Evolutionary conservation across 2,113 vertebrate species (phyloP), one percentile per base, ranked within the genome.

Genomic region (Lathamus discolor): DNA sequence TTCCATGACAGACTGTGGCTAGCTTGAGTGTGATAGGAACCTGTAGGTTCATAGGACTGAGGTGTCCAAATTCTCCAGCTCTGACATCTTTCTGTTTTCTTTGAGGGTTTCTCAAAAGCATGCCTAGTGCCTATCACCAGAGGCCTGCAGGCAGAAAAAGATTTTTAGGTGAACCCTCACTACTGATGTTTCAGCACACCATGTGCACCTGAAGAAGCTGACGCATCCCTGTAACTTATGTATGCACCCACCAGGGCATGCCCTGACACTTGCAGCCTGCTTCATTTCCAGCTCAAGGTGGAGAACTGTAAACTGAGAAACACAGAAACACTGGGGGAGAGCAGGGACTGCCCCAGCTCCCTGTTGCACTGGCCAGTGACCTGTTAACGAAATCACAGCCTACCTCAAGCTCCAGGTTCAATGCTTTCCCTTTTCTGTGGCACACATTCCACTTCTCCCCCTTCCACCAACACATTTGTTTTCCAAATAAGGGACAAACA

Each of bases 301-400:
- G 22, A 70, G 15, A 17, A 44, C 54, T 73, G 27, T 0, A 1
- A 70, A 11, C 10, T 64, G 27, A 86, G 44, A 76, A 70, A 44
- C 12, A 52, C 46, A 70, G 41, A 77, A 83, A 74, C 1, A 15
- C 8, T 8, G 4, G 7, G 25, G 5, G 7, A 89, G 14, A 51
- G 25, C 0, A 0, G 7, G 5, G 29, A 39, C 24, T 80, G 10
- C 4, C 17, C 9, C 77, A 91, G 10, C 1, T 59, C 14, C 35
- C 23, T 55, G 57, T 4, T 1, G 0, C 16, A 55, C 12, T 1
- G 3, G 2, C 12, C 17, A 18, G 4, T n/a, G 24, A 57, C 24
- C 17, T 74, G 44, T 37, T 68, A 31, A 49, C 3, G 10, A 41
- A 91, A 70, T 39, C 25, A 9, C 9, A 3, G 37, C 15, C 18